Evolutionary conservation across 2,888 invertebrate genomes (phyloP).

Genomic region (Leptopilina drosophilae): DNA sequence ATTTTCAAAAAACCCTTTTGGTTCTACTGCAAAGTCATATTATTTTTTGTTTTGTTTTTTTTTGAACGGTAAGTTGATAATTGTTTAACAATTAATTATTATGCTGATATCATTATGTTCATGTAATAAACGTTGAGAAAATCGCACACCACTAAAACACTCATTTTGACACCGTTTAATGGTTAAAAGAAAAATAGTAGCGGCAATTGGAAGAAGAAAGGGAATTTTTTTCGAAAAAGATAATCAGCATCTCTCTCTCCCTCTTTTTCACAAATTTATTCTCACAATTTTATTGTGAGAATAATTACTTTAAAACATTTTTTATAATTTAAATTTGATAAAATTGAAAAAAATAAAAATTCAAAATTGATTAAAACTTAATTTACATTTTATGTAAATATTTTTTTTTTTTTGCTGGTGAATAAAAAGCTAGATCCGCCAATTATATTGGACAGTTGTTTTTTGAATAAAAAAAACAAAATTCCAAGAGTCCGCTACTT

Average conservation of each 20-base stretch:
- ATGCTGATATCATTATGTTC: constrained; percentile 54
- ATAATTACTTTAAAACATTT: neutral
- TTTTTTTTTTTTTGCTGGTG: neutral
- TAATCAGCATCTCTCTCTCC: neutral
- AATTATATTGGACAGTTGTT: constrained; percentile 3
- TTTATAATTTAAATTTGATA: neutral
- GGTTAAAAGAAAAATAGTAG: neutral
- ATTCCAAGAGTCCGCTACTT: constrained; percentile 22
- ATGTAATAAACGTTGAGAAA: constrained; percentile 48
- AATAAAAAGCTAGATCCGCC: neutral
- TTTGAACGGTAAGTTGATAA: constrained; percentile 52
- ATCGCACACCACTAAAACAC: constrained; percentile 42
- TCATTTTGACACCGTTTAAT: neutral
- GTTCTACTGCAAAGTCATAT: constrained; percentile 8
- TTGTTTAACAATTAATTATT: constrained; percentile 54
- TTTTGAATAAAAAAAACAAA: neutral
- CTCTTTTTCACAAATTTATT: too few relatives aligned
- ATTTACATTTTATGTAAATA: neutral
- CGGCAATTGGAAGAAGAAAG: neutral
- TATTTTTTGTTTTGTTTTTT: constrained; percentile 35
- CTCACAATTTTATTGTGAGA: constrained; percentile 4
- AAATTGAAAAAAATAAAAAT: neutral
- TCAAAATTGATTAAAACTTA: neutral
- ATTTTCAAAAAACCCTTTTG: constrained; percentile 6
- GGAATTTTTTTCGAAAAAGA: neutral